These are phyloP conservation scores for Acrossocheilus fasciatus DNA, from an alignment of 2,797 vertebrate genomes.

Conservation along the genomic window DNA sequence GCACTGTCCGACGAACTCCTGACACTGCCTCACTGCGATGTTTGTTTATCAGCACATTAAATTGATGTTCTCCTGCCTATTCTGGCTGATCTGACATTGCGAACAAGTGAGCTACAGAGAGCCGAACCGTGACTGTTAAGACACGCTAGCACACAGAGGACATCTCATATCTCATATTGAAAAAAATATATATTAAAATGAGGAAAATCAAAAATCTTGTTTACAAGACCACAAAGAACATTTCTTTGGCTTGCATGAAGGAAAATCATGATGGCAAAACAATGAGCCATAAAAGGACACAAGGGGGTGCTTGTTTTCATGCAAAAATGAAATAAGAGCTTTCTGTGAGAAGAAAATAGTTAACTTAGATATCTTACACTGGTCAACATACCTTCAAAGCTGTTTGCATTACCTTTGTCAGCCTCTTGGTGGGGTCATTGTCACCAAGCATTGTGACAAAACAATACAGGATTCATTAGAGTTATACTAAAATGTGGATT, in stretches of 20 bases:
- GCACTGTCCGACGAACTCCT: conserved; percentile 55
- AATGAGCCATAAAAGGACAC: background rate
- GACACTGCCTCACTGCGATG: conserved; percentile 47
- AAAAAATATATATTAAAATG: background rate
- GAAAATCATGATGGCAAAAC: background rate
- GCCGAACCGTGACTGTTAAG: conserved; percentile 25
- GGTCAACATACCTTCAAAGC: background rate
- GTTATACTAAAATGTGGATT: background rate
- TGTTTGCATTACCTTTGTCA: conserved; percentile 16
- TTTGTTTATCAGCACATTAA: conserved; percentile 64
- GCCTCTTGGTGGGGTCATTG: conserved; percentile 48
- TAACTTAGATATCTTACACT: background rate
- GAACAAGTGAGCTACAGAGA: conserved; percentile 54
- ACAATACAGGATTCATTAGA: background rate
- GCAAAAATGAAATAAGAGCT: background rate
- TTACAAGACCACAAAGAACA: background rate
- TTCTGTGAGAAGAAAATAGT: conserved; percentile 5
- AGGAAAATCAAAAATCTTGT: background rate
- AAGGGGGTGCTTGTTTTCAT: conserved; percentile 13
- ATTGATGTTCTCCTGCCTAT: conserved; percentile 61
- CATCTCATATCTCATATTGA: background rate
- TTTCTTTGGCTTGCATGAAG: background rate
- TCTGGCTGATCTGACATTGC: conserved; percentile 56
- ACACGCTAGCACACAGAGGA: background rate
- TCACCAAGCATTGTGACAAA: background rate